Evolutionary conservation across 2,113 vertebrate species (phyloP).

Genomic region (Pseudonaja textilis): DNA sequence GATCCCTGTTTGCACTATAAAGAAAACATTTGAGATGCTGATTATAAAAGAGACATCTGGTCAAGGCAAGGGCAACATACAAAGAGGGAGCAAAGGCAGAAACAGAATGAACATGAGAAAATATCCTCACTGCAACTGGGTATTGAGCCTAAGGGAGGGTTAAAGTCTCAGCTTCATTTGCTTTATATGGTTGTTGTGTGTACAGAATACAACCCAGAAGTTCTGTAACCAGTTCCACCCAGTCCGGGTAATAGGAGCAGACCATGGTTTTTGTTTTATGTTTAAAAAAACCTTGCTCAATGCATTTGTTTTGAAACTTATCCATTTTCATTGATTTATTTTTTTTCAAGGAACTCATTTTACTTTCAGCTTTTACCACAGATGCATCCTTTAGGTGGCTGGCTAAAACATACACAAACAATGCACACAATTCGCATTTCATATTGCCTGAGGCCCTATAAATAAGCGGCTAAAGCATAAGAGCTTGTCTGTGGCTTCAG

Average conservation of each 20-base stretch:
- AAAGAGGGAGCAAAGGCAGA: not conserved
- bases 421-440: not conserved
- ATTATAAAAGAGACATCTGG: not conserved
- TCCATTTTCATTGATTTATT: not conserved
- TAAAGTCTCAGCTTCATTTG: not conserved
- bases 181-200: not conserved
- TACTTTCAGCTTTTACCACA: not conserved
- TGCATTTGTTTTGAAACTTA: not conserved
- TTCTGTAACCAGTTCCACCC: not conserved
- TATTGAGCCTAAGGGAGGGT: not conserved
- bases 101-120: not conserved
- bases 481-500: not conserved
- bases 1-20: not conserved
- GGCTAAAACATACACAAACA: not conserved
- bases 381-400: not conserved
- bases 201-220: not conserved
- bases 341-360: not conserved
- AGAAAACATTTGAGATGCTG: too few relatives aligned
- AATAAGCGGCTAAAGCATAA: not conserved
- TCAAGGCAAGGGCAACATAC: not conserved
- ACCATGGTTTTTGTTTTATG: not conserved
- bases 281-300: not conserved
- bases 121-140: not conserved
- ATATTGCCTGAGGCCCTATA: not conserved
- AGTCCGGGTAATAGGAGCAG: too few relatives aligned